Evolutionary conservation across 2,113 vertebrate species (phyloP).

Genomic region (Rhipidura dahli): DNA sequence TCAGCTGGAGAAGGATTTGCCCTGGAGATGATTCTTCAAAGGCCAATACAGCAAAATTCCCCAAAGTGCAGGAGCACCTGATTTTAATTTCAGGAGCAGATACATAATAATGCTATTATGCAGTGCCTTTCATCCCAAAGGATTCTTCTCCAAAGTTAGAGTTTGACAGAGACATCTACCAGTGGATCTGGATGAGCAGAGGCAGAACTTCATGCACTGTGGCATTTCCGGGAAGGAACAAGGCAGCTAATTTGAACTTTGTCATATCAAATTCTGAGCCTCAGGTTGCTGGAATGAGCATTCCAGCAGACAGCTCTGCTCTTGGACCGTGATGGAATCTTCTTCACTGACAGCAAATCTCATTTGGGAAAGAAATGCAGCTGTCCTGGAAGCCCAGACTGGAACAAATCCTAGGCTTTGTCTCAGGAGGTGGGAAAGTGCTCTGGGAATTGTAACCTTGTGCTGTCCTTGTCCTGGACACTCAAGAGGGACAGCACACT

Average conservation of each 20-base stretch:
- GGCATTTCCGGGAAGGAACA: not conserved
- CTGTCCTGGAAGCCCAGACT: not conserved
- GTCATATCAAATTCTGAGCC: not conserved
- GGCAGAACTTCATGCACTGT: not conserved
- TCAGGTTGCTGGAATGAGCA: not conserved
- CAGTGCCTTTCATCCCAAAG: not conserved
- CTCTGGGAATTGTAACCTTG: not conserved
- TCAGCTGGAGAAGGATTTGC: not conserved
- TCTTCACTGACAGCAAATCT: not conserved
- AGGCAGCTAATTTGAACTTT: slow-evolving; percentile 13
- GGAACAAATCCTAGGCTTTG: not conserved
- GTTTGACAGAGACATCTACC: not conserved
- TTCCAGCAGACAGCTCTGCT: not conserved
- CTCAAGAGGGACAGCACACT: not conserved
- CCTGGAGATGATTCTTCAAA: not conserved
- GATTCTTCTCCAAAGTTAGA: not conserved
- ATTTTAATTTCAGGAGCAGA: not conserved
- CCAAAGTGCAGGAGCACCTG: not conserved
- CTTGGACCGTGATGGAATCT: not conserved
- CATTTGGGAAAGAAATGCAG: not conserved
- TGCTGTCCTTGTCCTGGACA: not conserved
- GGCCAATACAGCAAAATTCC: not conserved
- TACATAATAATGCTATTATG: not conserved
- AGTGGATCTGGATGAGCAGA: not conserved
- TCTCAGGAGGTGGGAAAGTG: not conserved